A percentile compares a stretch with the other conserved stretches of the same genome.
These are phyloP conservation scores for Amorpha juglandis DNA, from an alignment of 2,888 invertebrate species.

Conservation along the genomic window DNA sequence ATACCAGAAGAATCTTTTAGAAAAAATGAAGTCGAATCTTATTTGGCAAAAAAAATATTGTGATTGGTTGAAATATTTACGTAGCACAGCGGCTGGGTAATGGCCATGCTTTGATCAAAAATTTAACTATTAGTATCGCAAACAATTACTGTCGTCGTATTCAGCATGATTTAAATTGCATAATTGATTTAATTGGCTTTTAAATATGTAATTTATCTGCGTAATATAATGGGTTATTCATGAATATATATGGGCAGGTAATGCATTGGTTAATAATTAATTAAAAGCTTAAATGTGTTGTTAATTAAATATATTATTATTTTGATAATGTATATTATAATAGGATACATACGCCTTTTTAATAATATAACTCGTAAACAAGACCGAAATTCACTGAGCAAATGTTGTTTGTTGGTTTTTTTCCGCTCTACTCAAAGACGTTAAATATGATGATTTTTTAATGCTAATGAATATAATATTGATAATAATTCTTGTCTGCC, in stretches of 20 bases:
- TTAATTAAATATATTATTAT: constrained; percentile 16
- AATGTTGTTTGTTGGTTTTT: no score
- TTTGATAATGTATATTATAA: background rate
- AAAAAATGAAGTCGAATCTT: background rate
- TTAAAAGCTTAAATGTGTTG: constrained; percentile 5
- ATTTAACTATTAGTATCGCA: constrained; percentile 9
- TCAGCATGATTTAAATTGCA: constrained; percentile 13
- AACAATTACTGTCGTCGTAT: background rate
- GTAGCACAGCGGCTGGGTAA: background rate
- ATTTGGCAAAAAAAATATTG: background rate
- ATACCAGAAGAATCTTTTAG: no score
- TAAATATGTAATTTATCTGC: constrained; percentile 18
- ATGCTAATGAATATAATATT: no score
- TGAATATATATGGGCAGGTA: background rate
- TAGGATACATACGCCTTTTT: background rate
- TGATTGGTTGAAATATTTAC: constrained; percentile 1
- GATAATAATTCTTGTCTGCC: no score
- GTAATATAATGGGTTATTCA: constrained; percentile 4
- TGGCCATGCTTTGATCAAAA: constrained; percentile 2
- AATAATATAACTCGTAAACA: background rate
- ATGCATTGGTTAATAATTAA: constrained; percentile 3
- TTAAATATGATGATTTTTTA: no score
- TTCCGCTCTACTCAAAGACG: no score
- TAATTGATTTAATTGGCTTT: constrained; percentile 23
- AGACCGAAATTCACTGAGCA: no score